phyloP scores from a whole-genome alignment of 2,797 vertebrate species.

The Salarias fasciatus region DNA sequence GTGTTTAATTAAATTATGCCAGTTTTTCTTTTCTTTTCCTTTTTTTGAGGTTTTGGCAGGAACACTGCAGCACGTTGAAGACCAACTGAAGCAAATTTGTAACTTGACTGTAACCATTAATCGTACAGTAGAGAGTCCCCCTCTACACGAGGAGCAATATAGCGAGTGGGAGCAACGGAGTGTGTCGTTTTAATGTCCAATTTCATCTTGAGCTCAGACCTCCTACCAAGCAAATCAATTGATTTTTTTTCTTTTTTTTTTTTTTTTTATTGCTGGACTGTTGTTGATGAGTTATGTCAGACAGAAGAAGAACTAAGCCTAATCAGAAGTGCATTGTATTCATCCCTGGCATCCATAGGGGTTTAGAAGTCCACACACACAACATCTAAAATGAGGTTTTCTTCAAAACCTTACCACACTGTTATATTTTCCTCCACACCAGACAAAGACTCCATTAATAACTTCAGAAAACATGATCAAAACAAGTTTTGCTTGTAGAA shows the following conservation, averaged over 20 bases:
- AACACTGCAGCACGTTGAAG: conserved; percentile 13
- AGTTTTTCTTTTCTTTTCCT: no score
- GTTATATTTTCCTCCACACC: background rate
- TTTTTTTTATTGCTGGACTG: conserved; percentile 62
- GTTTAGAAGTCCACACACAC: conserved; percentile 18
- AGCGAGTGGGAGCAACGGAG: conserved; percentile 70
- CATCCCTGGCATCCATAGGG: conserved; percentile 33
- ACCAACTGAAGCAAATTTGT: conserved; percentile 43
- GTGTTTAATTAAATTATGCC: conserved; percentile 49
- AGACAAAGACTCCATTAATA: conserved; percentile 1
- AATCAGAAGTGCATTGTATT: conserved; percentile 55
- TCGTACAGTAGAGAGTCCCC: conserved; percentile 52
- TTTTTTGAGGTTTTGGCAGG: conserved; percentile 25
- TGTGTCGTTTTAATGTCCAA: conserved; percentile 78
- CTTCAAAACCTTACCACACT: conserved; percentile 4
- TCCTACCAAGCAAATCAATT: conserved; percentile 70
- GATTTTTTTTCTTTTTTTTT: conserved; percentile 58
- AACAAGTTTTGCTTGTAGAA: background rate
- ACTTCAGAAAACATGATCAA: background rate
- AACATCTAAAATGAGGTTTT: conserved; percentile 8
- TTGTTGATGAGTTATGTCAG: conserved; percentile 71
- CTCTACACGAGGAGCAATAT: conserved; percentile 61
- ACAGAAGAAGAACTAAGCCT: conserved; percentile 53
- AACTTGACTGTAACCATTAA: conserved; percentile 63
- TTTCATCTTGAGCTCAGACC: conserved; percentile 73